Evolutionary conservation across 2,113 vertebrate genomes (phyloP), one percentile per base, ranked within the genome.

Genomic region (Acanthochromis polyacanthus): DNA sequence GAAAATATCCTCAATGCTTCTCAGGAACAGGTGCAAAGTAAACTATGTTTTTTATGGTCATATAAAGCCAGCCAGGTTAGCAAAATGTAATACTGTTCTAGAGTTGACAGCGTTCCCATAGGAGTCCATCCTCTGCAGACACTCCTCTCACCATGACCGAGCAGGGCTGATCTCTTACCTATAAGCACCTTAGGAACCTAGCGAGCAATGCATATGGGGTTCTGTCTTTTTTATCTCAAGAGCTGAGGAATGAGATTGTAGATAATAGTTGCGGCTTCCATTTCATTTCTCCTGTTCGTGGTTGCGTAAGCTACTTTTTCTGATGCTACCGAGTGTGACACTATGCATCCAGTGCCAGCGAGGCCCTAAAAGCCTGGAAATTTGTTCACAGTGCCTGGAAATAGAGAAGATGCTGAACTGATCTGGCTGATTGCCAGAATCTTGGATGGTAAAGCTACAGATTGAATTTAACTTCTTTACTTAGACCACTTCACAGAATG

Each of bases 401-500:
- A 89, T 70, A 64, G 74, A 86, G 65, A 83, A 60, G 75, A 83
- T 64, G 71, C 80, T 75, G 78, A 89, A 65, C 61, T 51, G 76
- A 90, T 88, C 50, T 68, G 84, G 88, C 71, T 80, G 79, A 83
- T 76, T 78, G 88, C 85, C 88, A 90, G 52, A 60, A 58, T 60
- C 71, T 85, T 57, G 78, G 63, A 81, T 90, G 76, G 73, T 76
- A 62, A 77, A 11, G 67, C 78, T 80, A 78, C 67, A 88, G 78
- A 92, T 92, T 89, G 89, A 76, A 92, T 93, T 92, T 83, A 84
- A 63, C 81, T 87, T 79, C 74, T 88, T 88, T 85, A 87, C 80
- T 68, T 46, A 72, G 75, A 74, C 75, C 50, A 70, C 67, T 88
- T 87, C 80, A 76, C 73, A 66, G 85, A 85, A 84, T 36, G 40